These are phyloP conservation scores for Dicrurus megarhynchus DNA, from an alignment of 2,113 vertebrate genomes.

Conservation along the genomic window DNA sequence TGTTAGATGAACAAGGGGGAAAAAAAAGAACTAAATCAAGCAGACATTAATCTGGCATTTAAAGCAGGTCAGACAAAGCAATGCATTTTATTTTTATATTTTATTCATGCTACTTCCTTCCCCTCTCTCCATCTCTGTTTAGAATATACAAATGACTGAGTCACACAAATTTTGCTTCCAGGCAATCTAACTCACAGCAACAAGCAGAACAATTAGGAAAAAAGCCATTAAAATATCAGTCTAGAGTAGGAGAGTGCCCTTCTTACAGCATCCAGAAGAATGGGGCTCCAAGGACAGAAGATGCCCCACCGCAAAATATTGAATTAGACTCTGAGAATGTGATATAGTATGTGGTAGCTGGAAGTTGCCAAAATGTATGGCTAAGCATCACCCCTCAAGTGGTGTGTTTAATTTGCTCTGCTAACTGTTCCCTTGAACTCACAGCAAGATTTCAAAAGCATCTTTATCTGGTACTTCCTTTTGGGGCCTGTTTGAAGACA, in stretches of 20 bases:
- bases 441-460: neutral
- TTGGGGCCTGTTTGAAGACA: neutral
- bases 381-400: neutral
- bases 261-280: neutral
- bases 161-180: neutral
- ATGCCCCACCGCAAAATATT: neutral
- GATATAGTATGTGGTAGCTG: neutral
- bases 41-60: conserved; percentile 27
- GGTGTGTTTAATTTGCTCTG: neutral
- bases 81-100: conserved; percentile 1
- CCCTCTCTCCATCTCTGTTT: neutral
- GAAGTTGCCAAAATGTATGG: neutral
- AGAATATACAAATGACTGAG: neutral
- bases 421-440: neutral
- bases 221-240: neutral
- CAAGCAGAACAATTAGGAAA: neutral
- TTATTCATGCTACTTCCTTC: neutral
- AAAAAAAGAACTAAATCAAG: neutral
- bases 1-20: neutral
- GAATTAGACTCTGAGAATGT: neutral
- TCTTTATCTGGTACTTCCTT: neutral
- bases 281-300: neutral
- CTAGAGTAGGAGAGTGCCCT: neutral
- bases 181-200: neutral
- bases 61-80: neutral